Base-by-base conservation (phyloP, 2,888 invertebrate genomes). In the Periphyllus acericola region DNA sequence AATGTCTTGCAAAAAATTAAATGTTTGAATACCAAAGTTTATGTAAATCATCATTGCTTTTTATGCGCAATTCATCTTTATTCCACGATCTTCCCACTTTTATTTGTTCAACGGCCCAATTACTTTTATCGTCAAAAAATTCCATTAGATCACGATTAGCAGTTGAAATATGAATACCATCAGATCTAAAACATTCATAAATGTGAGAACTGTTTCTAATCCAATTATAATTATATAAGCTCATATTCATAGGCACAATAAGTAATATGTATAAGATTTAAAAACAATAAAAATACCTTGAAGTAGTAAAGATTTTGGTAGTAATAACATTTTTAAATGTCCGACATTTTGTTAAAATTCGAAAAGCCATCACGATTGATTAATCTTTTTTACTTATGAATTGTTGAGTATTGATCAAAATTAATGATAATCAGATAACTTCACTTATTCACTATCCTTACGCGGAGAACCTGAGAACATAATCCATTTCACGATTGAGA, bases 31-130 rank as follows among this genome's bases (percentile, higher is more conserved):
- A 98, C 99, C 99, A 99, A 89, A 99, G 92, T 92, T 99, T 98
- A 91, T 99, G 99, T 89, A 99, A 93, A 92, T 99, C 99, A 82
- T 94, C 93, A 91, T 98, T 99, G 79, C 97, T 97, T 92, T 99
- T 99, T 80, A 99, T 94, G 91, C 99, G 93, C 34, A 99, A 92
- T 92, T 99, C 99, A 90, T 98, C 98, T 88, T 93, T 92, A 89
- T 93, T 95, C 99, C 99, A 99, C 8, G 96, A 94, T 90, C 98
- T 93, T 5, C 99, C 98, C 83, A 94, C 94, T 92, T 94, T 94
- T 14, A 98, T 94, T 91, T 94, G 94, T 55, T 92, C 92, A 91
- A 94, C 94, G 60, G 94, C 94, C 97, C 97, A 98, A 92, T 98
- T 96, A 90, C 96, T 95, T 91, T 95, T 93, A 34, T 93, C 93